phyloP scores from a whole-genome alignment of 2,797 vertebrate species.

The Sylvilagus floridanus region DNA sequence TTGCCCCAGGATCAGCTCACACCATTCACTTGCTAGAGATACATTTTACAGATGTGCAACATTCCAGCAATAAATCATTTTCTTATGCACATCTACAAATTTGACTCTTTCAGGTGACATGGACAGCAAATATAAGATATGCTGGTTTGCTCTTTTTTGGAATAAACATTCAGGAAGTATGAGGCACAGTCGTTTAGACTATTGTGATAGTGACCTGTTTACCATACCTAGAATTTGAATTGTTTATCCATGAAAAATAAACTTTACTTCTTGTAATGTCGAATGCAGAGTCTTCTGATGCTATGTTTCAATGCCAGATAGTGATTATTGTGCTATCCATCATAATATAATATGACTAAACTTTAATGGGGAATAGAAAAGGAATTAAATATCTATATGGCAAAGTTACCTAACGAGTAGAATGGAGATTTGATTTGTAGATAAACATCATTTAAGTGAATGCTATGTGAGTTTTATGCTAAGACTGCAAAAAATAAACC shows the following conservation, averaged over 20 bases:
- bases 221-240: not conserved
- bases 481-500: not conserved
- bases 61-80: not conserved
- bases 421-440: not conserved
- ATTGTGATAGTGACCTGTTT: not conserved
- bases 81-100: not conserved
- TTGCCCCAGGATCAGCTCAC: not conserved
- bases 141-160: not conserved
- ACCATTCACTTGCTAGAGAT: not conserved
- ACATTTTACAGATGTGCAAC: not conserved
- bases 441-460: slow-evolving; percentile 5
- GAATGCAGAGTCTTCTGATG: not conserved
- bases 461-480: not conserved
- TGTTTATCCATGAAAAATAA: not conserved
- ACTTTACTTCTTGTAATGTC: not conserved
- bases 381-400: not conserved
- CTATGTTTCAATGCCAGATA: not conserved
- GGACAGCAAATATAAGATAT: not conserved
- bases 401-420: not conserved
- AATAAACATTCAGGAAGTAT: not conserved
- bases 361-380: not conserved
- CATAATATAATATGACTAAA: not conserved
- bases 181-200: not conserved
- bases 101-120: not conserved
- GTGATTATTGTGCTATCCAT: not conserved